Evolutionary conservation across 2,113 vertebrate species (phyloP), one percentile per base, ranked within the genome.

Genomic region (Osmerus eperlanus): DNA sequence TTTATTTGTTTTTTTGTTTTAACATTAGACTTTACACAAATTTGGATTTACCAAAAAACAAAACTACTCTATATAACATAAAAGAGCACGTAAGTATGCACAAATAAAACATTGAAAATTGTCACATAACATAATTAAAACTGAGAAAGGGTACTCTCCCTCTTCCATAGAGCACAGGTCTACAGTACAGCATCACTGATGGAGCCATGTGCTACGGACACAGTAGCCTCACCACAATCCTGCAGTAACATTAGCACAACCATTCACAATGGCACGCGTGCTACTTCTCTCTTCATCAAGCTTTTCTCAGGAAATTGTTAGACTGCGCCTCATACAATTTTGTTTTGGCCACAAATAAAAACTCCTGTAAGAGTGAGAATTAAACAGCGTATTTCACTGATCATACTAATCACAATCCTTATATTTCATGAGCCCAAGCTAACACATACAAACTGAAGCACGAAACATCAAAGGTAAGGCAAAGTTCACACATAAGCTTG

Each of bases 21-120:
- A 85, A 84, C 86, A 89, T 89, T 88, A 89, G 81, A 86, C 87
- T 88, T 89, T 84, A 89, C 88, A 91, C 81, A 85, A 81, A 81
- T 83, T 84, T 67, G 70, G 85, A 83, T 85, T 83, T 89, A 91
- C 86, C 88, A 76, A 79, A 47, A 47, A 89, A 88, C 86, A 85
- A 85, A 90, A 87, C 87, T 87, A 89, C 67, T 74, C 52, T 73
- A 81, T 80, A 81, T 81, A 75, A 90, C 87, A 86, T 82, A 83
- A 91, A 85, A 73, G 66, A 74, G 83, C 85, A 80, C 80, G 78
- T 80, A 81, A 80, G 84, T 84, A 79, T 81, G 75, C 86, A 89
- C 85, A 86, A 88, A 84, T 78, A 77, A 84, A 85, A 80, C 83
- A 78, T 74, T 70, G 75, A 76, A 69, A 72, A 79, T 82, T 74